These are phyloP conservation scores for Cirrhinus molitorella DNA, from an alignment of 2,797 vertebrate species.

Conservation along the genomic window DNA sequence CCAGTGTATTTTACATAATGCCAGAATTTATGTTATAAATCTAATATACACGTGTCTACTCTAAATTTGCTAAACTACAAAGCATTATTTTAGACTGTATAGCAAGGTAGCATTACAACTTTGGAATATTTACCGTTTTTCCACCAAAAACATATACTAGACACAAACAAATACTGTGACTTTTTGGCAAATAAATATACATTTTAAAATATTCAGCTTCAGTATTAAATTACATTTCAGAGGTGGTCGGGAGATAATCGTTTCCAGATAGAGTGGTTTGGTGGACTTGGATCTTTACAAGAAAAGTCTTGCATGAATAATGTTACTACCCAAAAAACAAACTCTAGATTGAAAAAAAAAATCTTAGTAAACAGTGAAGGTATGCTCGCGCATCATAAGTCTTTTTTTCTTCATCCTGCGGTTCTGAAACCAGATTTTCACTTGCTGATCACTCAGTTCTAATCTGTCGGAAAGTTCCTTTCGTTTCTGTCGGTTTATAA, in stretches of 20 bases:
- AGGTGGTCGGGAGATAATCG: background rate
- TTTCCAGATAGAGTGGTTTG: background rate
- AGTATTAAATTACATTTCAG: slow-evolving; percentile 2
- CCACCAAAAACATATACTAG: background rate
- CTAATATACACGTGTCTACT: background rate
- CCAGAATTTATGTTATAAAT: background rate
- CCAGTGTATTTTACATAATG: background rate
- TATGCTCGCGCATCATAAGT: slow-evolving; percentile 89
- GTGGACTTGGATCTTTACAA: background rate
- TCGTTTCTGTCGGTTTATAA: slow-evolving; percentile 94
- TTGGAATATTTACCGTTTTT: background rate
- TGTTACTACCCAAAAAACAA: slow-evolving; percentile 17
- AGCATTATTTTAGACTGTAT: background rate
- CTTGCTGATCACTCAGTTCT: slow-evolving; percentile 86
- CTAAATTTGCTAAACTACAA: background rate
- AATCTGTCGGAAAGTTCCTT: slow-evolving; percentile 92
- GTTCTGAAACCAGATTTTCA: slow-evolving; percentile 89
- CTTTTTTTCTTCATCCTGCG: slow-evolving; percentile 97
- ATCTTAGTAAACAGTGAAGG: slow-evolving; percentile 85
- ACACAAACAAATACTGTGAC: background rate
- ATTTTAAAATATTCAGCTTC: background rate
- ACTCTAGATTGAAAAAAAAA: background rate
- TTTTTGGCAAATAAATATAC: slow-evolving; percentile 23
- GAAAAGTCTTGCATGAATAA: slow-evolving; percentile 19
- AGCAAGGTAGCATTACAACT: background rate